Base-by-base conservation (phyloP, 2,113 vertebrate genomes). In the Amphiprion percula region DNA sequence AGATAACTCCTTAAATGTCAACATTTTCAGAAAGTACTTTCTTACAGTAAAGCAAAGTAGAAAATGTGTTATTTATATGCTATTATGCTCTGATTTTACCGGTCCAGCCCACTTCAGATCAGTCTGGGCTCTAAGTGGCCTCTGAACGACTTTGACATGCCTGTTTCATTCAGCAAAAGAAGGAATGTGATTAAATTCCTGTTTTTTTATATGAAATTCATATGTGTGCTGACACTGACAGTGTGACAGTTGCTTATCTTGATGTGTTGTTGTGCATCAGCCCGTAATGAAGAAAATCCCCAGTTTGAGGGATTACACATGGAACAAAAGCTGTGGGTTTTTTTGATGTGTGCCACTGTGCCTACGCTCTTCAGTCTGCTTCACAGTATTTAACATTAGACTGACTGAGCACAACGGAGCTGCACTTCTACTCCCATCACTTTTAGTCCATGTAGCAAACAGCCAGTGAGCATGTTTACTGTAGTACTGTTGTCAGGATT, bases 401-500 rank as follows among this genome's bases (percentile, higher is more conserved):
- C 68, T 80, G 72, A 50, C 54, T 77, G 73, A 70, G 50, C 63
- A 64, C 67, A 4, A 41, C 79, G 56, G 68, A 80, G 71, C 49
- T 55, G 5, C 9, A 49, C 79, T 58, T 63, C 33, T 9, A 44
- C 76, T 70, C 50, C 68, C 1, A 64, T 80, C 73, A 54, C 50
- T 67, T 80, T 52, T 26, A 23, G 26, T 79, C 65, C 47, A 23
- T 24, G 41, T 52, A 11, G 24, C 50, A 37, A 63, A 53, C 16
- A 14, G 11, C 79, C 55, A 44, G 50, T n/a, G 53, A 80, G 68
- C 68, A 54, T 62, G 55, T 49, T 67, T 55, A 53, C 37, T 49
- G 64, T 4, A 14, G 65, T 61, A 10, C 33, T 44, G 50, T 44
- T 81, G 69, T 71, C 69, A 75, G 55, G 46, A 61, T 58, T 53